Base-by-base conservation (phyloP, 2,113 vertebrate species). In the Muntiacus muntjak region DNA sequence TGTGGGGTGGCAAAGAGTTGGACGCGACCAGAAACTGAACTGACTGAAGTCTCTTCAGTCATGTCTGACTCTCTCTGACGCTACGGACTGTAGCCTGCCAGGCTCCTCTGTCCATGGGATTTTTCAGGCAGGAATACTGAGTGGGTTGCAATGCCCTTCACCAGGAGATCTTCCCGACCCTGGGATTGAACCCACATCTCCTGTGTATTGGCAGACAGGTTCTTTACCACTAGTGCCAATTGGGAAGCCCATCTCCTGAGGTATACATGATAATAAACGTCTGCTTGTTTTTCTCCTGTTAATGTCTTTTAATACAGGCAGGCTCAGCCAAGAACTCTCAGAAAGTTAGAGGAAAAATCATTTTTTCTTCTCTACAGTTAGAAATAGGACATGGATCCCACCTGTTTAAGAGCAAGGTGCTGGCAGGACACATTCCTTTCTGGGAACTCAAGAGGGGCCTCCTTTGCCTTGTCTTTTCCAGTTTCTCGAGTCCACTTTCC, bases 141-240 rank as follows among this genome's bases (percentile, higher is more conserved):
- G n/a, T 71, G 64, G 8, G 64, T 71, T 36, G n/a, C 64, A n/a
- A 71, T 71, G n/a, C 67, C n/a, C 19, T 40, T 40, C n/a, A 12
- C n/a, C 67, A 71, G 19, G 9, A 2, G 9, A 40, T 23, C n/a
- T 40, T 40, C 67, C 33, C 2, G 0, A 12, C 67, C 19, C 5
- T 0, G 67, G 19, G 19, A 23, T 0, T 21, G 67, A 71, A 71
- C 67, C n/a, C 67, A 23, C 19, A 23, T 40, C 67, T 71, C n/a
- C 19, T 23, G 10, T 71, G n/a, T 23, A 40, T 6, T 40, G 67
- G n/a, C 67, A 71, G n/a, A 40, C 67, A 23, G 8, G 5, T 40
- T 71, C 67, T 71, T 26, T 40, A 74, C 67, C 40, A 43, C 40
- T 26, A 76, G 12, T 76, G 71, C 40, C 71, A 43, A 2, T 13